Base-by-base conservation (phyloP, 2,113 vertebrate species). In the Apteryx mantelli region DNA sequence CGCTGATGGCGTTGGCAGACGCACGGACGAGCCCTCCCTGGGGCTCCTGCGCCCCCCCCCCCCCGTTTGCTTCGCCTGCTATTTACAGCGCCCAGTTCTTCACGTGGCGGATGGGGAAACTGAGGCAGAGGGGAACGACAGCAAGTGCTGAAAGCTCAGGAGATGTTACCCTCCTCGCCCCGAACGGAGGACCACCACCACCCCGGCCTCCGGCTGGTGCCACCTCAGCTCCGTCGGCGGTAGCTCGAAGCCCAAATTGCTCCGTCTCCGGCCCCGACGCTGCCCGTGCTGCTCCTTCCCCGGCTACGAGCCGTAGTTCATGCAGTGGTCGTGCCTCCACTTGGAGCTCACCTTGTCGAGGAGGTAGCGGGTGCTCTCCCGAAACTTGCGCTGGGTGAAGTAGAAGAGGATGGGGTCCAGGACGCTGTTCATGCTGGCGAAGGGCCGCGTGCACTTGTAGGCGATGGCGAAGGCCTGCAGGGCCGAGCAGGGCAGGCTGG, bases 331-430 rank as follows among this genome's bases (percentile, higher is more conserved):
- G 1, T 95, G 97, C 93, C 91, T 91, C 98, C 98, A 98, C 36
- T 98, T 97, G 52, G 97, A 97, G 65, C 98, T 99, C 92, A 99
- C 86, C 93, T 96, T 99, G 78, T 98, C 98, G 2, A 99, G 13
- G 2, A 99, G 97, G 56, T 95, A 97, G 1, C 97, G 98, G 2
- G 99, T 99, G 94, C 98, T 98, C 86, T 75, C 97, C 0, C 99
- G 98, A 86, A 99, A 99, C 80, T 98, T 99, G 71, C 98, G 98
- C 63, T 99, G 98, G 1, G 99, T 99, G 97, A 99, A 99, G 96
- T 99, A 99, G 97, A 99, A 99, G 80, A 99, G 98, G 89, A 99
- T 99, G 40, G 99, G 99, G 69, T 99, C 99, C 3, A 99, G 98
- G 25, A 99, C 98, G 1, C 99, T 99, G 98, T 99, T 99, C 98